Conservation (phyloP, 30 jellyfish, hydroid and myxozoan genomes). For the Mastigias papua region DNA sequence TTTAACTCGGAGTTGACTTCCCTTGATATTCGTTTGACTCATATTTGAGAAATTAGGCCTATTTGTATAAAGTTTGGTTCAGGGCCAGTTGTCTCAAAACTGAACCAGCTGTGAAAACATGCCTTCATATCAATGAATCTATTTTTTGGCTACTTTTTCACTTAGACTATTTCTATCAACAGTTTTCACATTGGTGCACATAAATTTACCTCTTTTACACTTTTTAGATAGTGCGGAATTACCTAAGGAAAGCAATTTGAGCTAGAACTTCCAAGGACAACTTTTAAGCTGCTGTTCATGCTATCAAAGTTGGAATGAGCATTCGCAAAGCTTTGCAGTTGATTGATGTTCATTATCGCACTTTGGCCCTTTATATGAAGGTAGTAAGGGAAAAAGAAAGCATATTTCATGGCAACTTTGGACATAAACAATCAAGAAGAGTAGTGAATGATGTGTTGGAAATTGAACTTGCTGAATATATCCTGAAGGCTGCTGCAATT, state of each 20-base stretch:
- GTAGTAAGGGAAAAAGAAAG: slow-evolving; percentile 11
- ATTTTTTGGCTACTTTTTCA: not conserved
- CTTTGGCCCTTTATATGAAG: slow-evolving; percentile 10
- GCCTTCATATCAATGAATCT: not conserved
- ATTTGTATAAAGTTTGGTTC: slow-evolving; percentile 8
- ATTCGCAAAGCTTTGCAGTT: slow-evolving; percentile 13
- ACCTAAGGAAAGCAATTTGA: slow-evolving; percentile 45
- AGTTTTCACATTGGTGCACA: not conserved
- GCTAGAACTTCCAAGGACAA: slow-evolving; percentile 41
- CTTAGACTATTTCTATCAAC: not conserved
- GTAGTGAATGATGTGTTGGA: not conserved
- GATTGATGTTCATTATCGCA: slow-evolving; percentile 27
- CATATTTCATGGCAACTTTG: slow-evolving; percentile 24
- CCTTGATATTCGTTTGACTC: slow-evolving; percentile 12
- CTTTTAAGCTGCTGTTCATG: slow-evolving; percentile 60
- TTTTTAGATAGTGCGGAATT: slow-evolving; percentile 42
- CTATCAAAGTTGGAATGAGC: slow-evolving; percentile 44
- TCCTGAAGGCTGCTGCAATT: slow-evolving; percentile 43
- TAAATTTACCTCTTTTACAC: not conserved
- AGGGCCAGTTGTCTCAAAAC: slow-evolving; percentile 51
- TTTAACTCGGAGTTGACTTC: not conserved
- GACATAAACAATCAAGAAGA: not conserved
- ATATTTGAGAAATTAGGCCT: slow-evolving; percentile 17
- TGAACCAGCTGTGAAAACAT: not conserved
- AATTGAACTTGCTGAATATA: slow-evolving; percentile 20